Base-by-base conservation (phyloP, 2,888 invertebrate genomes). In the Epinotia brunnichana region DNA sequence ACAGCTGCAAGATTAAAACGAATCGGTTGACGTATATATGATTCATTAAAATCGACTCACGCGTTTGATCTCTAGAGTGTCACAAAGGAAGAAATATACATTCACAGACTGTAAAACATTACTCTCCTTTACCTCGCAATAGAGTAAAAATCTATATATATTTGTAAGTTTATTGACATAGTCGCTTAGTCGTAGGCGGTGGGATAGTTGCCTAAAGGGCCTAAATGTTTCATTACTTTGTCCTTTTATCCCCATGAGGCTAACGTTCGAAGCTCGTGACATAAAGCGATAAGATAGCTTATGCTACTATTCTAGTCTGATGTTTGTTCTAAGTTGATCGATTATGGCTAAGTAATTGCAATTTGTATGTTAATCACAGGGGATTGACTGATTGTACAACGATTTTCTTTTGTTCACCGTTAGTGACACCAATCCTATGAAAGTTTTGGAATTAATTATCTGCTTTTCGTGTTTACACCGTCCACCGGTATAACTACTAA, bases 321-420 rank as follows among this genome's bases (percentile, higher is more conserved):
- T 66, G 24, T 56, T 29, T 29, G 48, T 48, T n/a, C n/a, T 29
- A 21, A 41, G n/a, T 41, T 66, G 54, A 56, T 66, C 4, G 54
- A 56, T 66, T 56, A 56, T 24, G 41, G 41, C 54, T 24, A 66
- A 56, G 56, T 56, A 41, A 66, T 66, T 66, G 41, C 21, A 39
- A 21, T 54, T 21, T 54, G 19, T 54, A 41, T 64, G 39, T 64
- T 56, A 53, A 56, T 66, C 66, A 56, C 9, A 17, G 54, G 24
- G 66, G 54, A 64, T 15, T 64, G 54, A 56, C 54, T 56, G 66
- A 66, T 66, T 41, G 54, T 13, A 48, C 15, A 10, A 39, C 39
- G 3, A 41, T 66, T 9, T 13, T 35, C 53, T 54, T 64, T 54
- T 21, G 39, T 15, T 66, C 0, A 48, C 10, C 2, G 17, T 63